phyloP scores from a whole-genome alignment of 2,888 invertebrate genomes.

The Hydropsyche betteni region DNA sequence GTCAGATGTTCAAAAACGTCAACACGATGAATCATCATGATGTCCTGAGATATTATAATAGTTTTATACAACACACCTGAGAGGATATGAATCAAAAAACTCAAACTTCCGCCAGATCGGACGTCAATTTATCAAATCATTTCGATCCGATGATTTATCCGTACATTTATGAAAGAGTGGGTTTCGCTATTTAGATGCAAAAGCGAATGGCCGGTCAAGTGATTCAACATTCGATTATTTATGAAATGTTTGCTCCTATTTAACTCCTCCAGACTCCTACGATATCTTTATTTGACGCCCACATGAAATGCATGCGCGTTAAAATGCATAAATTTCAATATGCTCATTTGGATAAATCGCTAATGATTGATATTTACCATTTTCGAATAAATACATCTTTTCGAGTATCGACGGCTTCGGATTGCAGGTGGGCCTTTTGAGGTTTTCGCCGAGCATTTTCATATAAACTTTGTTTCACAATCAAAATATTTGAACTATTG shows the following conservation, averaged over 20 bases:
- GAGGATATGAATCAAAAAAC: too few relatives aligned
- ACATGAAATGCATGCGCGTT: not conserved
- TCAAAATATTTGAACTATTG: not conserved
- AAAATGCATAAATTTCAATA: not conserved
- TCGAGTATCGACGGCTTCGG: constrained; percentile 62
- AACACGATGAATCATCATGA: too few relatives aligned
- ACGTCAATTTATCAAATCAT: too few relatives aligned
- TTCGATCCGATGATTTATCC: too few relatives aligned
- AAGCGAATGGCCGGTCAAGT: constrained; percentile 13
- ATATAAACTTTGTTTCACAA: not conserved
- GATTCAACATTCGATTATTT: not conserved
- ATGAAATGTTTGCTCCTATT: constrained; percentile 15
- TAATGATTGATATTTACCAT: constrained; percentile 58
- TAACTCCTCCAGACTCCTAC: constrained; percentile 2
- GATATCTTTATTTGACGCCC: not conserved
- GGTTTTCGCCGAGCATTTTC: constrained; percentile 43
- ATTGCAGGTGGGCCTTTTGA: constrained; percentile 44
- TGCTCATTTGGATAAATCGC: not conserved
- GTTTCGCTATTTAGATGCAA: constrained; percentile 1
- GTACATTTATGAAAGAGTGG: not conserved
- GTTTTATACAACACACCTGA: too few relatives aligned
- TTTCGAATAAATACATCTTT: constrained; percentile 66
- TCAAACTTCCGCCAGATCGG: too few relatives aligned
- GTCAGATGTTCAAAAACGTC: too few relatives aligned
- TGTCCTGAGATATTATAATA: too few relatives aligned